Conservation (phyloP, 2,888 invertebrate species). For the Mongoloraphidia duomilia region DNA sequence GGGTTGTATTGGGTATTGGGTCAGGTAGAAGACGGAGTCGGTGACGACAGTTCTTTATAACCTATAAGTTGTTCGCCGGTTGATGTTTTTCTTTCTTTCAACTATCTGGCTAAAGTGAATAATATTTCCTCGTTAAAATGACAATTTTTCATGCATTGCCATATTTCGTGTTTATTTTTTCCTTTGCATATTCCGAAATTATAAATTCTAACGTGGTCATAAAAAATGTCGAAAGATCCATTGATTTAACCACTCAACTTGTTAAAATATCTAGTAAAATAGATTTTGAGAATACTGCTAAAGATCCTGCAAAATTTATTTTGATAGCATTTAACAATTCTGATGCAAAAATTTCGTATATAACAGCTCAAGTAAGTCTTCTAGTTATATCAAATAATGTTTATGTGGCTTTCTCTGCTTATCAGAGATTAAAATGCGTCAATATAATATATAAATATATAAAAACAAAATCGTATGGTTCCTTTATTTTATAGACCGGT, state of each 20-base stretch:
- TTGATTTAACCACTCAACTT: constrained; percentile 80
- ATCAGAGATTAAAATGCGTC: no score
- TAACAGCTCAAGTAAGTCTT: no score
- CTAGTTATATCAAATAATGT: not conserved
- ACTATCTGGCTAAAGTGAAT: no score
- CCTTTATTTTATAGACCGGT: constrained; percentile 18
- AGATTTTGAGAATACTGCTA: constrained; percentile 70
- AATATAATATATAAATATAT: constrained; percentile 8
- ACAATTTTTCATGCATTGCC: constrained; percentile 1
- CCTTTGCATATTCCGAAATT: constrained; percentile 19
- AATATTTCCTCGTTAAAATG: constrained; percentile 5
- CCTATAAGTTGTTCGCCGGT: no score
- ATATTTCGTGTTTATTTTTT: constrained; percentile 4
- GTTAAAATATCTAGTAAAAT: constrained; percentile 70
- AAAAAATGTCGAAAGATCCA: constrained; percentile 69
- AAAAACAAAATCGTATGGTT: constrained; percentile 18
- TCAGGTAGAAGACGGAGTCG: no score
- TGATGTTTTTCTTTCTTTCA: no score
- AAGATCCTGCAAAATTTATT: constrained; percentile 53
- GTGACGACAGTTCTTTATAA: no score
- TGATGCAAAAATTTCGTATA: constrained; percentile 16
- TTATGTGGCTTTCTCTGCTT: no score
- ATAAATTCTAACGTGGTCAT: constrained; percentile 46
- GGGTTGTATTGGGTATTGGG: no score
- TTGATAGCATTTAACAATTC: constrained; percentile 54